Conservation (phyloP, 2,888 invertebrate species). For the Drosophila vallismaia region DNA sequence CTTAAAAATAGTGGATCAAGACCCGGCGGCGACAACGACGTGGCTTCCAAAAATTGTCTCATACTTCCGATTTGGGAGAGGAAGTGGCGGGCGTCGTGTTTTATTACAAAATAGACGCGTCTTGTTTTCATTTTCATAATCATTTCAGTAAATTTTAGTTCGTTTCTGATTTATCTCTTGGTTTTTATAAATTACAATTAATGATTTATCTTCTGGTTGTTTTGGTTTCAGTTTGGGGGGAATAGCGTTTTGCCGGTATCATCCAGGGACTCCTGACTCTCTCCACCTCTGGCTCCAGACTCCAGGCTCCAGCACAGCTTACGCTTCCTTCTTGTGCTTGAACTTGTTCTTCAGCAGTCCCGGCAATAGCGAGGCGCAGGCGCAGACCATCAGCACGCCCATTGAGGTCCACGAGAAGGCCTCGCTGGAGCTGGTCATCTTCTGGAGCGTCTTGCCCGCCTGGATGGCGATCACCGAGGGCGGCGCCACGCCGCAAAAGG, state of each 20-base stretch:
- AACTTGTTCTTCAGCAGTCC: slow-evolving; percentile 93
- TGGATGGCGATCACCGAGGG: slow-evolving; percentile 99
- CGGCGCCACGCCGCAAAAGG: slow-evolving; percentile 98
- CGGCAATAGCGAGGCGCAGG: slow-evolving; percentile 93
- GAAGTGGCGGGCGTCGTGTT: slow-evolving; percentile 1
- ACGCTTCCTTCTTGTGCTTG: slow-evolving; percentile 86
- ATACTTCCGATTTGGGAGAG: neutral
- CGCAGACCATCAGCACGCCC: slow-evolving; percentile 90
- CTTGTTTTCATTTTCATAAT: neutral
- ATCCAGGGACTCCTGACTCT: neutral
- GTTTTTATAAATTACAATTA: slow-evolving; percentile 38
- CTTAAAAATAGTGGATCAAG: slow-evolving; percentile 40
- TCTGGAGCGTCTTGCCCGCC: slow-evolving; percentile 97
- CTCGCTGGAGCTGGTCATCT: slow-evolving; percentile 94
- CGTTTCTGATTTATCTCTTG: neutral
- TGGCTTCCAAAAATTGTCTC: slow-evolving; percentile 18
- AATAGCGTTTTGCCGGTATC: slow-evolving; percentile 14
- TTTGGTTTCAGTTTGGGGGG: slow-evolving; percentile 39
- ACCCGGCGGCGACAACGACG: slow-evolving; percentile 28
- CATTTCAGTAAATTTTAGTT: neutral
- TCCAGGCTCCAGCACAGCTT: slow-evolving; percentile 22
- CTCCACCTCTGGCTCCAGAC: too few species aligned
- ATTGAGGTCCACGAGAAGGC: slow-evolving; percentile 96
- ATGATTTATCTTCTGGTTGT: slow-evolving; percentile 36
- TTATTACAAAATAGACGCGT: slow-evolving; percentile 5